Conservation (phyloP, 2,797 vertebrate genomes). For the Mus spretus region DNA sequence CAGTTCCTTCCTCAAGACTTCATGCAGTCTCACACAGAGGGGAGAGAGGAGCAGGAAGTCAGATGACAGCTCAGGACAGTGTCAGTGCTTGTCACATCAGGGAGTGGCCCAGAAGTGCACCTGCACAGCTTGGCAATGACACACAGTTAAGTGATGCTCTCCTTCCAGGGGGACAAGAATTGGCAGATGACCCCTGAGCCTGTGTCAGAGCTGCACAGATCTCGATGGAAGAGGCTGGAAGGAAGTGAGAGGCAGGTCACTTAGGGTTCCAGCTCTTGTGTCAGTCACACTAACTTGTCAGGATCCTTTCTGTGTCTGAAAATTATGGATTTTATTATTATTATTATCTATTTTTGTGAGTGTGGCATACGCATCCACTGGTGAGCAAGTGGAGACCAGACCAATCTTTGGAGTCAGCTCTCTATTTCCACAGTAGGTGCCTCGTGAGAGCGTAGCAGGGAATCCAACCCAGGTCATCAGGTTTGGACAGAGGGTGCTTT, state of each 20-base stretch:
- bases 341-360: neutral
- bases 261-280: neutral
- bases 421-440: neutral
- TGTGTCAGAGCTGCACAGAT: neutral
- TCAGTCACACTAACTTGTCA: neutral
- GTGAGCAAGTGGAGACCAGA: neutral
- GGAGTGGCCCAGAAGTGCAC: neutral
- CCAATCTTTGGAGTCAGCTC: neutral
- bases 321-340: neutral
- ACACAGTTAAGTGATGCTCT: neutral
- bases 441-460: neutral
- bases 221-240: neutral
- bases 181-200: neutral
- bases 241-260: neutral
- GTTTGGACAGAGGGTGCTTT: neutral
- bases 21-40: neutral
- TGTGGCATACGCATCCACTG: neutral
- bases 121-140: neutral
- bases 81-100: neutral
- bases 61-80: neutral
- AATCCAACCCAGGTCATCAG: neutral
- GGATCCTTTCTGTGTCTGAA: neutral
- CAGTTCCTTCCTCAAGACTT: neutral
- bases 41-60: constrained; percentile 14
- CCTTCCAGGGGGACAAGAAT: neutral